Percentiles rank a stretch among this genome's conserved stretches.
Evolutionary conservation across 2,888 invertebrate species (phyloP).

Genomic region (Macrophya annulata): DNA sequence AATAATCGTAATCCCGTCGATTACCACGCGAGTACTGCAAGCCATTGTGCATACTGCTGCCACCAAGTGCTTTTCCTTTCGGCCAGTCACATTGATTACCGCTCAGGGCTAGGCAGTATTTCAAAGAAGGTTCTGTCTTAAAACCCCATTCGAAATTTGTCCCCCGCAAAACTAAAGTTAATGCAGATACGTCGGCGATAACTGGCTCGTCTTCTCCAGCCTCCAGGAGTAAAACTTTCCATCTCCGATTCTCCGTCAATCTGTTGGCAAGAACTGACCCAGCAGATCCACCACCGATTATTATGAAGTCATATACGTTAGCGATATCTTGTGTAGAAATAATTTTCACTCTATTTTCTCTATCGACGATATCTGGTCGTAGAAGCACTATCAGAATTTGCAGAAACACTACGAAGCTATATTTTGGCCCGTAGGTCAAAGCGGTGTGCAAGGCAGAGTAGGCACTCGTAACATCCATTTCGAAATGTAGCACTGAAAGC

Average conservation of each 20-base stretch:
- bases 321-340: conserved; percentile 81
- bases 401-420: conserved; percentile 84
- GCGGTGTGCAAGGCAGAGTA: conserved; percentile 85
- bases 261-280: conserved; percentile 91
- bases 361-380: conserved; percentile 88
- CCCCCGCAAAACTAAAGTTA: conserved; percentile 88
- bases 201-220: conserved; percentile 89
- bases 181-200: conserved; percentile 87
- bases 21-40: conserved; percentile 95
- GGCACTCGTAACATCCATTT: conserved; percentile 73
- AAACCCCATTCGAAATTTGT: conserved; percentile 92
- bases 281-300: conserved; percentile 91
- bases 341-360: conserved; percentile 83
- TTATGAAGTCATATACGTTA: conserved; percentile 88
- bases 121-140: conserved; percentile 86
- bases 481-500: background rate
- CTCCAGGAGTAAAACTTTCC: conserved; percentile 89
- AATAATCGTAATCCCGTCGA: conserved; percentile 91
- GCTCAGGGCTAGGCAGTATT: conserved; percentile 83
- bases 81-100: conserved; percentile 78
- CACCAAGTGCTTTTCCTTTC: conserved; percentile 82
- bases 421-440: conserved; percentile 84
- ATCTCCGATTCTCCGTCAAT: conserved; percentile 87
- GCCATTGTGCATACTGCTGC: conserved; percentile 92
- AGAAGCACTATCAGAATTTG: conserved; percentile 84